A percentile compares a stretch with the other conserved stretches of the same genome.
Evolutionary conservation across 2,888 invertebrate species (phyloP).

Genomic region (Drosophila falleni): DNA sequence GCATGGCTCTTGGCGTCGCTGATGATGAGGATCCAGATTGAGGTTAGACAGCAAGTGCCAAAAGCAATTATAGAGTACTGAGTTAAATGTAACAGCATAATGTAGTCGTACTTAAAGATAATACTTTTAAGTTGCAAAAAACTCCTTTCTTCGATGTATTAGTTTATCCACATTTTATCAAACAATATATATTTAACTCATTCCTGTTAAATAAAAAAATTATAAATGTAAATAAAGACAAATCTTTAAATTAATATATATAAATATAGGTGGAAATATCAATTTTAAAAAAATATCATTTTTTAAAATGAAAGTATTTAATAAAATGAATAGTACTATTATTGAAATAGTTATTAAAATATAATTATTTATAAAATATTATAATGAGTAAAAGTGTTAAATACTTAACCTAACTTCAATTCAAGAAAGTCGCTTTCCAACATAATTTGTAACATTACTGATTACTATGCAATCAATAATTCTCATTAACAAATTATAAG

Average conservation of each 20-base stretch:
- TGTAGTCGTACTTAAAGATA: constrained; percentile 32
- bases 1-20: constrained; percentile 41
- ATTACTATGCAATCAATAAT: constrained; percentile 22
- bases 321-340: too few species aligned
- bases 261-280: too few species aligned
- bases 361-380: too few species aligned
- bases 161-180: background rate
- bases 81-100: constrained; percentile 42
- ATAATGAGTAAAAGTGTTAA: too few species aligned
- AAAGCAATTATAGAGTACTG: constrained; percentile 50
- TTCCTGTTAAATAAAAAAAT: too few species aligned
- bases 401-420: too few species aligned
- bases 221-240: too few species aligned
- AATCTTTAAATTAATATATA: too few species aligned
- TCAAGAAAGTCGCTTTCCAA: background rate
- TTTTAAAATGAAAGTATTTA: too few species aligned
- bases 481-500: constrained; percentile 19
- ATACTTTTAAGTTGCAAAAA: background rate
- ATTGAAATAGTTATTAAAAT: too few species aligned
- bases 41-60: constrained; percentile 65
- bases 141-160: background rate
- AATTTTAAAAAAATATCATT: too few species aligned
- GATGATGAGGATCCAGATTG: constrained; percentile 44
- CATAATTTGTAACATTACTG: background rate
- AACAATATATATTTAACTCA: too few species aligned